Base-by-base conservation (phyloP, 2,888 invertebrate species). In the Caenorhabditis sulstoni region DNA sequence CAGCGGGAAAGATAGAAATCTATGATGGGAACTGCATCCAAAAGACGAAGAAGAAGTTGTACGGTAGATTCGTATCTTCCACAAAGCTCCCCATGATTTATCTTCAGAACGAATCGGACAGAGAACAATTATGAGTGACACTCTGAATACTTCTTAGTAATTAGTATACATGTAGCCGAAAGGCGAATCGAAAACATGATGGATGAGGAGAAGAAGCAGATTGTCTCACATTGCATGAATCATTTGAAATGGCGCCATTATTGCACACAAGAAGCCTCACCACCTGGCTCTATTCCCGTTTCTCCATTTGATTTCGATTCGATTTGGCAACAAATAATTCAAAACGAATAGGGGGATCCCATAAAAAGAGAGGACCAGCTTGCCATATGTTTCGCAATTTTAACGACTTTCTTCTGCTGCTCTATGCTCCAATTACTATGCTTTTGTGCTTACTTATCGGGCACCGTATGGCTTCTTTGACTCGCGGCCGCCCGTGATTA, bases 401-500 rank as follows among this genome's bases (percentile, higher is more conserved):
- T 62, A 62, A 62, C 62, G 62, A 62, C 62, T 62, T 62, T 47
- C 49, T 29, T 29, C 29, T 29, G 29, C 29, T 29, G 3, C 29
- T 29, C 29, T 29, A 29, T 29, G 29, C 29, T 62, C 62, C 49
- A 39, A 47, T 59, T 62, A 62, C 29, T 35, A 18, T 1, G 58
- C 58, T 58, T 58, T 50, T 50, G 37, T 23, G 37, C 12, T 23
- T 52, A 8, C 37, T 35, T 35, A 4, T 41, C 41, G 41, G 11
- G 41, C 41, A 62, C 62, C 62, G 62, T 62, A 49, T 62, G 62
- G 29, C 62, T 57, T 49, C 62, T 62, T 62, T 45, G 35, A 50
- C 29, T 45, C 29, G 29, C 29, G 11, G 47, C 61, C 62, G 62
- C 62, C 37, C 47, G 20, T 50, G 62, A 62, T 62, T 62, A 49